phyloP scores from a whole-genome alignment of 2,113 vertebrate species.

The Tiliqua scincoides region DNA sequence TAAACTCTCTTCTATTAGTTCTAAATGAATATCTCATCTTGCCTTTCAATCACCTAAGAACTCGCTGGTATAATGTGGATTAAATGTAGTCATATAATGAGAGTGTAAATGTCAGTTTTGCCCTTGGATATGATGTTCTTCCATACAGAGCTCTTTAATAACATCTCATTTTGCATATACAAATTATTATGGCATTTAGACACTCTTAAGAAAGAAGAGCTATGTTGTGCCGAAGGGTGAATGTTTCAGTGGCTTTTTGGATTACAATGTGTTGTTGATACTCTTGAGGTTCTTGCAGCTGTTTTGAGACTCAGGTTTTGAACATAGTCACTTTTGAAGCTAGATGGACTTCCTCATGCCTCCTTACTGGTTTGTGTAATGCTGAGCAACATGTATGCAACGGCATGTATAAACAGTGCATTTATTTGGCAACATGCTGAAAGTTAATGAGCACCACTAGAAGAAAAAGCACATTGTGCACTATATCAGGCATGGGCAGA shows the following conservation, averaged over 20 bases:
- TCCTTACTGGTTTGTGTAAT: too few species aligned
- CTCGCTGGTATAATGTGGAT: constrained; percentile 45
- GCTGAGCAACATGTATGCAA: too few species aligned
- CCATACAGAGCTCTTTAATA: constrained; percentile 28
- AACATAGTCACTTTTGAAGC: background rate
- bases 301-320: constrained; percentile 35
- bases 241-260: constrained; percentile 31
- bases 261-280: constrained; percentile 45
- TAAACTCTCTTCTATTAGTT: constrained; percentile 63
- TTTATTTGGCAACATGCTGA: too few species aligned
- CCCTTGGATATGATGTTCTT: constrained; percentile 29
- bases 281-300: constrained; percentile 31
- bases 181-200: constrained; percentile 19
- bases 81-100: constrained; percentile 55
- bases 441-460: too few species aligned
- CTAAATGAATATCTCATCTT: constrained; percentile 56
- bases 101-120: constrained; percentile 58
- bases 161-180: constrained; percentile 20
- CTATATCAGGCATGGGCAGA: too few species aligned
- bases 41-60: constrained; percentile 39
- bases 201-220: constrained; percentile 34
- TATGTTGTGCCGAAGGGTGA: constrained; percentile 22
- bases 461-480: too few species aligned
- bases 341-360: background rate
- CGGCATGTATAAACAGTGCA: too few species aligned